Evolutionary conservation across 2,888 invertebrate species (phyloP), one percentile per base, ranked within the genome.

Genomic region (Branchipolynoe longqiensis): DNA sequence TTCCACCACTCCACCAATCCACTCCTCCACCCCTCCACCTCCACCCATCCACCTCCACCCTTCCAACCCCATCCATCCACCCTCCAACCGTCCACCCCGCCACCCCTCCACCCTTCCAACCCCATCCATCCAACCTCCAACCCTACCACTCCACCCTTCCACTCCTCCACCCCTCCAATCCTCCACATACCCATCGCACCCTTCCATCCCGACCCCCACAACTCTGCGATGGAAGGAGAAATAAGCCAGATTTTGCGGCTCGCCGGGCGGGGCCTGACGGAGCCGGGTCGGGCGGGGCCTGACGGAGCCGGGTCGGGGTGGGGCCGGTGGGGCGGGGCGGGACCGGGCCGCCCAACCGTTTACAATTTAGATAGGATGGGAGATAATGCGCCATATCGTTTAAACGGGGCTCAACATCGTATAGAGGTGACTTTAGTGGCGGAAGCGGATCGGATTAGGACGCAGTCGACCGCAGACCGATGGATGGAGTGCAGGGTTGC

Each of bases 61-160:
- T n/a, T n/a, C n/a, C n/a, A n/a, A n/a, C 56, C 22, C 78, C 78
- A 78, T 78, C 41, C 48, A 48, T 48, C 78, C 41, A 78, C 48
- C 41, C 28, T 48, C 33, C 78, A n/a, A 6, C 69, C n/a, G 69
- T 14, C 36, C 69, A 38, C 36, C 69, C 69, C 18, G 8, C 69
- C 25, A 22, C 56, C 56, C 56, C 3, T 4, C 56, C 56, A 3
- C 2, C 56, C 56, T n/a, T n/a, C n/a, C n/a, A n/a, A n/a, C n/a
- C n/a, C n/a, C n/a, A n/a, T n/a, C n/a, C n/a, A n/a, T n/a, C n/a
- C n/a, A n/a, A n/a, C n/a, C n/a, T n/a, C n/a, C n/a, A n/a, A n/a
- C n/a, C 78, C 33, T 48, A n/a, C 1, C 69, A 22, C 36, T 14
- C 36, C 69, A 38, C 36, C 69, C 69, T 33, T 14, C 69, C 25